Evolutionary conservation across 2,113 vertebrate species (phyloP).

Genomic region (Marcusenius ussheri): DNA sequence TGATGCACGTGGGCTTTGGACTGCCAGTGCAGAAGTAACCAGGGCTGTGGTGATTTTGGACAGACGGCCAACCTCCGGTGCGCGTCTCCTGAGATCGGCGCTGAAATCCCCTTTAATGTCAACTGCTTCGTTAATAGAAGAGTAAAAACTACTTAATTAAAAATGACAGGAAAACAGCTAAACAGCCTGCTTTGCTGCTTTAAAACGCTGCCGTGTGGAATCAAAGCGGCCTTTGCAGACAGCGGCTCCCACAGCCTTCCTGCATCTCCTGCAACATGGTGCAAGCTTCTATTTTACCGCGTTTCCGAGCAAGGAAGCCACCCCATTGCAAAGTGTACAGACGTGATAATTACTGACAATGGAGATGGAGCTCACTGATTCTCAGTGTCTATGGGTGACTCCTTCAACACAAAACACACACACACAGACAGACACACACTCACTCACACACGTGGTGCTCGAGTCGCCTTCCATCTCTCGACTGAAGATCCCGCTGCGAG

Average conservation of each 20-base stretch:
- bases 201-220: background rate
- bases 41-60: background rate
- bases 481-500: background rate
- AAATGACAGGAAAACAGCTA: background rate
- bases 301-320: background rate
- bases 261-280: background rate
- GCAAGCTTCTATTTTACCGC: no score
- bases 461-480: background rate
- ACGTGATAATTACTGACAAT: background rate
- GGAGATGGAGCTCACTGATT: background rate
- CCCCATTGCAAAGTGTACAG: background rate
- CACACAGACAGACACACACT: background rate
- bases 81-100: background rate
- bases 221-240: background rate
- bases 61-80: background rate
- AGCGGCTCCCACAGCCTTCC: background rate
- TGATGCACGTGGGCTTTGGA: background rate
- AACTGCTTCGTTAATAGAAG: background rate
- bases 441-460: background rate
- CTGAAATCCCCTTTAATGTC: background rate
- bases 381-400: background rate
- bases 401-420: background rate
- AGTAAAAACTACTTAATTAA: background rate
- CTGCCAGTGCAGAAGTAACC: background rate
- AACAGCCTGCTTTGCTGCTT: background rate